A percentile compares a stretch with the other conserved stretches of the same genome.
These are phyloP conservation scores for Eristalinus aeneus DNA, from an alignment of 2,888 invertebrate genomes.

Conservation along the genomic window DNA sequence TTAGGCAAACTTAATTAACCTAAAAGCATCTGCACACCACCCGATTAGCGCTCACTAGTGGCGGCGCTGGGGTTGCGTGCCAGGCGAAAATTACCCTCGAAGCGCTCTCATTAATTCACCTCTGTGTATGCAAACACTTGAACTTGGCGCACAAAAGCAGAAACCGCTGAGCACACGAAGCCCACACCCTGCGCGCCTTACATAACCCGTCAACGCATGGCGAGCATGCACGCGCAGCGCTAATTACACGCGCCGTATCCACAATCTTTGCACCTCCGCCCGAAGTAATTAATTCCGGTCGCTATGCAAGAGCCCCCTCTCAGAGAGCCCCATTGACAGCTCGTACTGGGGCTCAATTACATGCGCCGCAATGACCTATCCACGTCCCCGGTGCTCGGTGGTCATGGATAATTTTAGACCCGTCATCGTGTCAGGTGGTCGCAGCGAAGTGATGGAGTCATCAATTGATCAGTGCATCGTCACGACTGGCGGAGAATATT, in stretches of 20 bases:
- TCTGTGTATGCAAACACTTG: constrained; percentile 45
- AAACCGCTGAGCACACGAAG: not conserved
- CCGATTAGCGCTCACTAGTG: not conserved
- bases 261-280: not conserved
- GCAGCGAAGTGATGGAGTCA: not conserved
- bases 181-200: constrained; percentile 1
- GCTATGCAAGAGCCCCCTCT: constrained; percentile 1
- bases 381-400: not conserved
- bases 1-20: constrained; percentile 54
- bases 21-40: constrained; percentile 49
- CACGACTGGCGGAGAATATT: not conserved
- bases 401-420: constrained; percentile 38
- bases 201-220: constrained; percentile 23
- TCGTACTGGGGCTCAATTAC: constrained; percentile 2
- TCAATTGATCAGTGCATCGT: not conserved
- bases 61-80: constrained; percentile 48
- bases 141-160: constrained; percentile 28
- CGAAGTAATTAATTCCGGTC: constrained; percentile 7
- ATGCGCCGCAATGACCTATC: constrained; percentile 23
- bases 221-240: constrained; percentile 14
- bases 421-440: not conserved
- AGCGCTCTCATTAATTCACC: constrained; percentile 27
- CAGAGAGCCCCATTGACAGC: not conserved
- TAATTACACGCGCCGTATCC: constrained; percentile 5
- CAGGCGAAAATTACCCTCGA: constrained; percentile 39